A percentile compares a stretch with the other conserved stretches of the same genome.
These are phyloP conservation scores for Phoxinus dragarum DNA, from an alignment of 2,797 vertebrate species.

Conservation along the genomic window DNA sequence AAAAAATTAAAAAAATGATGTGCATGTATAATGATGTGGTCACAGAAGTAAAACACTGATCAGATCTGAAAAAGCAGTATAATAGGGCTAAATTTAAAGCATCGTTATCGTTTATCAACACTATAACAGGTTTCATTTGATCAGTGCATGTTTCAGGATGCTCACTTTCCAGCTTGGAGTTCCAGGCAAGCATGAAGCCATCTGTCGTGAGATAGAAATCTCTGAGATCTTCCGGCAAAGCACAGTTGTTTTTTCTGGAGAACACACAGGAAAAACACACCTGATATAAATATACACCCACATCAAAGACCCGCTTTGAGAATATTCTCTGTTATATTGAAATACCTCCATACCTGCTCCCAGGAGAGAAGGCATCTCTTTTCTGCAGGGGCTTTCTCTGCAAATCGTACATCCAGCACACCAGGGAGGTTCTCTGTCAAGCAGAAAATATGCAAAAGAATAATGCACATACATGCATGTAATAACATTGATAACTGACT, in stretches of 20 bases:
- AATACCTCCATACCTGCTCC: slow-evolving; percentile 86
- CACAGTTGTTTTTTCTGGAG: slow-evolving; percentile 88
- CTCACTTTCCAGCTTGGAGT: slow-evolving; percentile 88
- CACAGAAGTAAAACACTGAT: neutral
- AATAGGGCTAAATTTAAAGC: neutral
- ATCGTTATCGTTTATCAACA: neutral
- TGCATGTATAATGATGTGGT: neutral
- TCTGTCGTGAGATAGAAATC: slow-evolving; percentile 96
- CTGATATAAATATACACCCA: neutral
- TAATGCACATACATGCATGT: neutral
- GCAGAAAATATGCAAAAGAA: neutral
- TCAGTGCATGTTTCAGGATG: slow-evolving; percentile 19
- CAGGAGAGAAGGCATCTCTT: slow-evolving; percentile 89
- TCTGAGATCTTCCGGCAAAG: slow-evolving; percentile 91
- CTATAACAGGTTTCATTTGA: neutral
- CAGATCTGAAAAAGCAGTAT: neutral
- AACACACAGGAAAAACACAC: slow-evolving; percentile 22
- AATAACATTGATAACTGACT: neutral
- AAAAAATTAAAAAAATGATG: neutral
- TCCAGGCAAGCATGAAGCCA: slow-evolving; percentile 93
- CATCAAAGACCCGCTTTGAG: neutral
- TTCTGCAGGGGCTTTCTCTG: slow-evolving; percentile 90
- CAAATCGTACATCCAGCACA: slow-evolving; percentile 87
- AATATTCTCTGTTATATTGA: neutral
- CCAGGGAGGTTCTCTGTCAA: slow-evolving; percentile 89